These are phyloP conservation scores for Calycopis cecrops DNA, from an alignment of 1,140 invertebrate species.

Conservation along the genomic window DNA sequence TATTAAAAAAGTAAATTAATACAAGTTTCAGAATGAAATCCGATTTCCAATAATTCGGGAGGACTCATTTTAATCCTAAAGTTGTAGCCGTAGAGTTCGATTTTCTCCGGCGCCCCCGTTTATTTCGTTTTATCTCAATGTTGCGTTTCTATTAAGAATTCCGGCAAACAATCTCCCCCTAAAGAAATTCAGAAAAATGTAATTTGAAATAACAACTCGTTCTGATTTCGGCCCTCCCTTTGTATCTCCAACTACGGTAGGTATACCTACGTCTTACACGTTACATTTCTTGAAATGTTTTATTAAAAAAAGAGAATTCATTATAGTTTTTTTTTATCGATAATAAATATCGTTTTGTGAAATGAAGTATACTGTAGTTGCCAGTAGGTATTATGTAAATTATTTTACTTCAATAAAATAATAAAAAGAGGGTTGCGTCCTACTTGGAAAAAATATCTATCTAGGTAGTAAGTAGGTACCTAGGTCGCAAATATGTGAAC, in stretches of 20 bases:
- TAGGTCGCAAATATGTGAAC: no score
- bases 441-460: no score
- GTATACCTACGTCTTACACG: no score
- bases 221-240: constrained; percentile 38
- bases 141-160: constrained; percentile 55
- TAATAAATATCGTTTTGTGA: no score
- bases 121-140: constrained; percentile 31
- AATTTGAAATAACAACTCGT: constrained; percentile 54
- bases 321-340: no score
- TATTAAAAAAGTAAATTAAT: constrained; percentile 50
- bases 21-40: constrained; percentile 43
- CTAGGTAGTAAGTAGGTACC: no score
- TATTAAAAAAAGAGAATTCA: no score
- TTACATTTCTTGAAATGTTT: no score
- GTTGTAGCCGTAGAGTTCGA: constrained; percentile 21
- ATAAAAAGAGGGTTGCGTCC: no score
- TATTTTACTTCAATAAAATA: no score
- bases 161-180: constrained; percentile 44
- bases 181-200: constrained; percentile 51
- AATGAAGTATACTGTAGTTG: no score
- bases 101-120: constrained; percentile 27
- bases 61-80: neutral
- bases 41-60: constrained; percentile 23
- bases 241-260: constrained; percentile 15
- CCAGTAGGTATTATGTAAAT: no score